Evolutionary conservation across 1,140 invertebrate species (phyloP).

Genomic region (Schlechtendalia chinensis): DNA sequence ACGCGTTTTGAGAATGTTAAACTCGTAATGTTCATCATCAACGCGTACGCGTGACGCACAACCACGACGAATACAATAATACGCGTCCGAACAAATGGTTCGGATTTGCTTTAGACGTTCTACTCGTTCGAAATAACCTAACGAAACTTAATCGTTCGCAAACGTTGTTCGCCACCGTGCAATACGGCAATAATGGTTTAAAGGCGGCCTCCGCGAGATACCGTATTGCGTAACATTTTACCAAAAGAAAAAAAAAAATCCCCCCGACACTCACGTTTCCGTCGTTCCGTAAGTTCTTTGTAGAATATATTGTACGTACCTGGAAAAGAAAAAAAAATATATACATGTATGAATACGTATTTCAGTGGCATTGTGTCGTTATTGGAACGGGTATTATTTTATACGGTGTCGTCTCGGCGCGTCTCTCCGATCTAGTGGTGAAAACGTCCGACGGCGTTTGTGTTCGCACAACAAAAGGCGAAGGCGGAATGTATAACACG

Average conservation of each 20-base stretch:
- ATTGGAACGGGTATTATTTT: background rate
- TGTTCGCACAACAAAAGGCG: background rate
- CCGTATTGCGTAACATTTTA: constrained; percentile 3
- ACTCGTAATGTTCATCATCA: too few species aligned
- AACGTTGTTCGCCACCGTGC: too few species aligned
- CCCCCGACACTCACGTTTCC: too few species aligned
- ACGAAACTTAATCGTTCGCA: too few species aligned
- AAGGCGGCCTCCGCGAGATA: background rate
- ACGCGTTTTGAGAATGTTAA: too few species aligned
- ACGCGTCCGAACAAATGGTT: too few species aligned
- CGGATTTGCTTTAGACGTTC: too few species aligned
- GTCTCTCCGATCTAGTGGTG: background rate
- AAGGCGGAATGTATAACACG: constrained; percentile 23
- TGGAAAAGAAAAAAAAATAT: constrained; percentile 24
- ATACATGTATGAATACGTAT: constrained; percentile 13
- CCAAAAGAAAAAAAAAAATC: background rate
- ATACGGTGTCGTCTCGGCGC: background rate
- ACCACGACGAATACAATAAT: too few species aligned
- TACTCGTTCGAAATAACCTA: too few species aligned
- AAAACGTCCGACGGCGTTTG: background rate
- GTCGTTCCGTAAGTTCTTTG: constrained; percentile 27
- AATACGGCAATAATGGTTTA: too few species aligned
- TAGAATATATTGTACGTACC: background rate
- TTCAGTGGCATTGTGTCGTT: constrained; percentile 13
- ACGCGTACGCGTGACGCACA: too few species aligned